phyloP scores from a whole-genome alignment of 2,797 vertebrate genomes.

The Girardinus metallicus region DNA sequence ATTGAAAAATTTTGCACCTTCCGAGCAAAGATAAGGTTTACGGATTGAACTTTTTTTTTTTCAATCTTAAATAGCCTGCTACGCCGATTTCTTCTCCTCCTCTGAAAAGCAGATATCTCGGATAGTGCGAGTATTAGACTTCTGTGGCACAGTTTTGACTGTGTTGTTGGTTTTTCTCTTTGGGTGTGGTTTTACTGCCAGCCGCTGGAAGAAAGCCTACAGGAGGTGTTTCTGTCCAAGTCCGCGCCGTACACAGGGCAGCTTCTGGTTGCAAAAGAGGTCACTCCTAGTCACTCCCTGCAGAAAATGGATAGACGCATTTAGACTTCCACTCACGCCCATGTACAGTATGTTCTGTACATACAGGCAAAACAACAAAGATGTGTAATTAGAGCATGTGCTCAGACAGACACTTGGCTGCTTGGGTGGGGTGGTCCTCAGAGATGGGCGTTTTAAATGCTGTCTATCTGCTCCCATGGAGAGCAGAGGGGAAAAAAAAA shows the following conservation, averaged over 20 bases:
- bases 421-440: conserved; percentile 69
- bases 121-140: conserved; percentile 39
- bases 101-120: conserved; percentile 61
- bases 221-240: conserved; percentile 67
- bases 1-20: conserved; percentile 26
- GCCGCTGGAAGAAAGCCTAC: conserved; percentile 61
- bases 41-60: conserved; percentile 31
- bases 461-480: conserved; percentile 42
- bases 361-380: conserved; percentile 48
- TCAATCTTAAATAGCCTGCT: conserved; percentile 35
- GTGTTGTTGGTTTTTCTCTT: conserved; percentile 65
- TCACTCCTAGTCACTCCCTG: conserved; percentile 71
- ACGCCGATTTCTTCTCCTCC: conserved; percentile 52
- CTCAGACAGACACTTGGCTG: conserved; percentile 47
- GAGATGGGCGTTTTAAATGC: conserved; percentile 70
- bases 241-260: conserved; percentile 61
- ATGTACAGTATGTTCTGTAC: conserved; percentile 30
- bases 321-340: conserved; percentile 41
- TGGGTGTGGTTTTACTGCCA: conserved; percentile 74
- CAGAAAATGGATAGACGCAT: conserved; percentile 45
- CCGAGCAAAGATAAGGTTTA: conserved; percentile 39
- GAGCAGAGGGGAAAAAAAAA: conserved; percentile 34
- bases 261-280: conserved; percentile 62
- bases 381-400: conserved; percentile 57
- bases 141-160: conserved; percentile 39